A percentile compares a stretch with the other conserved stretches of the same genome.
These are phyloP conservation scores for Anarrhichthys ocellatus DNA, from an alignment of 2,113 vertebrate genomes.

Conservation along the genomic window DNA sequence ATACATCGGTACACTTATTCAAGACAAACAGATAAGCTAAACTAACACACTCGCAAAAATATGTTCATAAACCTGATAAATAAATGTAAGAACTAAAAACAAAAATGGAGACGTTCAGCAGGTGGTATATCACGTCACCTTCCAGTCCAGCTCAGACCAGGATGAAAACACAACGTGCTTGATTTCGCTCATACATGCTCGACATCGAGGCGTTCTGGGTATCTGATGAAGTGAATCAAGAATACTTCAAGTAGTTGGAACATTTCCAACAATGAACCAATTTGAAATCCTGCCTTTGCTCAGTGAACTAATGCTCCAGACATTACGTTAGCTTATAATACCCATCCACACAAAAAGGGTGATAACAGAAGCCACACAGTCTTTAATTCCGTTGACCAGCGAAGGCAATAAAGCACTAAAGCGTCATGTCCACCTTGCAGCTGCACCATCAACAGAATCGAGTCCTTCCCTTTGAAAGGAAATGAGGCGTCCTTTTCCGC, in stretches of 20 bases:
- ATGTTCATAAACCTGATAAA: slow-evolving; percentile 60
- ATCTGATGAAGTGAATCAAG: slow-evolving; percentile 36
- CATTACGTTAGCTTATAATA: slow-evolving; percentile 37
- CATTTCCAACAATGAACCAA: slow-evolving; percentile 18
- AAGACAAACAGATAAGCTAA: slow-evolving; percentile 40
- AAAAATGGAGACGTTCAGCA: slow-evolving; percentile 56
- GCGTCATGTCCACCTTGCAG: slow-evolving; percentile 25
- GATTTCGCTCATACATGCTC: not conserved
- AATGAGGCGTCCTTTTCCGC: slow-evolving; percentile 17
- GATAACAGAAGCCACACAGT: slow-evolving; percentile 24
- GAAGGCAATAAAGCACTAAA: slow-evolving; percentile 30
- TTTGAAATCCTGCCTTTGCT: slow-evolving; percentile 1
- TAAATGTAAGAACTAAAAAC: slow-evolving; percentile 38
- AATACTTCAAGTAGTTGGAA: slow-evolving; percentile 43
- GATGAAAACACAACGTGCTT: slow-evolving; percentile 21
- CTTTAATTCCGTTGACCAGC: slow-evolving; percentile 32
- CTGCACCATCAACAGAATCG: slow-evolving; percentile 16
- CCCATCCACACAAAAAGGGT: slow-evolving; percentile 17
- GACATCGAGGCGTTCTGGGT: slow-evolving; percentile 9
- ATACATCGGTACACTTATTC: slow-evolving; percentile 27
- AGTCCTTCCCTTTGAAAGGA: slow-evolving; percentile 39
- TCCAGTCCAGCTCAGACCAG: slow-evolving; percentile 19
- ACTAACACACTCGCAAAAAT: slow-evolving; percentile 16
- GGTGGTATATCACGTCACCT: slow-evolving; percentile 9
- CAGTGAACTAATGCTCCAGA: slow-evolving; percentile 18